These are phyloP conservation scores for Parnassius mnemosyne DNA, from an alignment of 2,888 invertebrate species.

Conservation along the genomic window DNA sequence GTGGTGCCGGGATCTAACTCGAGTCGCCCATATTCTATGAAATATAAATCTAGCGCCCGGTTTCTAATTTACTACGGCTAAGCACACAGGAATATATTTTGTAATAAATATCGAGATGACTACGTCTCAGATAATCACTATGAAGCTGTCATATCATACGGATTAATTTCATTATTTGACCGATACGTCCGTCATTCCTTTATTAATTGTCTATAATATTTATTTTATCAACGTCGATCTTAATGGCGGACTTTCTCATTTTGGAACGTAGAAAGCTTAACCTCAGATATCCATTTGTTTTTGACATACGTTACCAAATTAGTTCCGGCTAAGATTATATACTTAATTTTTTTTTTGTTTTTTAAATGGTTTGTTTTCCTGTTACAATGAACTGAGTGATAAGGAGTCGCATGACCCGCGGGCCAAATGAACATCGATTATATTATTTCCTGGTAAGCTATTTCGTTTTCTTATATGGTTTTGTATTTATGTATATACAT, in stretches of 20 bases:
- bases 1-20: too few species aligned
- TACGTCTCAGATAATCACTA: background rate
- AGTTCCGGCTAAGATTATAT: background rate
- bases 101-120: too few species aligned
- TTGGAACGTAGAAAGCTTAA: background rate
- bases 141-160: background rate
- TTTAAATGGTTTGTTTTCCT: background rate
- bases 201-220: slow-evolving; percentile 1
- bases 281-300: too few species aligned
- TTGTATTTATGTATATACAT: too few species aligned
- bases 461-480: too few species aligned
- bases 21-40: too few species aligned
- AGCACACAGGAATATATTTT: too few species aligned
- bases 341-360: background rate
- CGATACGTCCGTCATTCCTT: slow-evolving; percentile 1
- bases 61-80: too few species aligned
- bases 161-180: slow-evolving; percentile 5
- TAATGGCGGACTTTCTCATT: slow-evolving; percentile 7
- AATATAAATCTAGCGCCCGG: too few species aligned
- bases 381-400: background rate
- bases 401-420: background rate
- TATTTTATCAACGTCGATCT: slow-evolving; percentile 6
- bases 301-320: background rate
- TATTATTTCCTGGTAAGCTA: too few species aligned
- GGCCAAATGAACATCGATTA: background rate